phyloP scores from a whole-genome alignment of 2,113 vertebrate genomes.

The Bostrychus sinensis region DNA sequence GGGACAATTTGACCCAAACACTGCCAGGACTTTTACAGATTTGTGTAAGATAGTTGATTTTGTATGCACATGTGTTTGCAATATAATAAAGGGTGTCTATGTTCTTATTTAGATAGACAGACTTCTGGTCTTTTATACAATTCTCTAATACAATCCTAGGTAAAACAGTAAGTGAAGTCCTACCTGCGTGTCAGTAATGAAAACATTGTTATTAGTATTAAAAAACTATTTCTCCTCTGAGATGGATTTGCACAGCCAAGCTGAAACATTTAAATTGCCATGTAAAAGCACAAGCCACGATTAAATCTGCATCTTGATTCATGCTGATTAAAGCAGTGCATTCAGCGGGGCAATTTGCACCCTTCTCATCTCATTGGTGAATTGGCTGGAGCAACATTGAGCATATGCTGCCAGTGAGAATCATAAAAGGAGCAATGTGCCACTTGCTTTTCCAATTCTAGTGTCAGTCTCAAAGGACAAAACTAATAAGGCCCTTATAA shows the following conservation, averaged over 20 bases:
- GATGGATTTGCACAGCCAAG: constrained; percentile 19
- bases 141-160: not conserved
- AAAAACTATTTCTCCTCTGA: constrained; percentile 17
- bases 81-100: constrained; percentile 46
- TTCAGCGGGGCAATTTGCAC: constrained; percentile 55
- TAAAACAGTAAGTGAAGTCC: not conserved
- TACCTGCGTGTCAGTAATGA: constrained; percentile 10
- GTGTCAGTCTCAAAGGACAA: constrained; percentile 11
- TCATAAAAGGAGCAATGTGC: constrained; percentile 24
- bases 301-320: constrained; percentile 62
- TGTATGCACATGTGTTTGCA: constrained; percentile 35
- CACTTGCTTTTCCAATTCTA: constrained; percentile 10
- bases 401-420: constrained; percentile 37
- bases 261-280: constrained; percentile 29
- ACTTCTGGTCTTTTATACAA: constrained; percentile 30
- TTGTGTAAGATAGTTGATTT: constrained; percentile 40
- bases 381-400: constrained; percentile 39
- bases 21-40: constrained; percentile 39
- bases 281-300: constrained; percentile 46
- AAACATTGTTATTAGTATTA: constrained; percentile 17
- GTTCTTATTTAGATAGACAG: constrained; percentile 13
- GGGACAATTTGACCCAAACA: constrained; percentile 27
- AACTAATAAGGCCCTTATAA: constrained; percentile 21
- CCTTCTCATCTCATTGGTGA: constrained; percentile 55
- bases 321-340: constrained; percentile 57